Evolutionary conservation across 2,888 invertebrate genomes (phyloP).

Genomic region (Cheilosia vulpina): DNA sequence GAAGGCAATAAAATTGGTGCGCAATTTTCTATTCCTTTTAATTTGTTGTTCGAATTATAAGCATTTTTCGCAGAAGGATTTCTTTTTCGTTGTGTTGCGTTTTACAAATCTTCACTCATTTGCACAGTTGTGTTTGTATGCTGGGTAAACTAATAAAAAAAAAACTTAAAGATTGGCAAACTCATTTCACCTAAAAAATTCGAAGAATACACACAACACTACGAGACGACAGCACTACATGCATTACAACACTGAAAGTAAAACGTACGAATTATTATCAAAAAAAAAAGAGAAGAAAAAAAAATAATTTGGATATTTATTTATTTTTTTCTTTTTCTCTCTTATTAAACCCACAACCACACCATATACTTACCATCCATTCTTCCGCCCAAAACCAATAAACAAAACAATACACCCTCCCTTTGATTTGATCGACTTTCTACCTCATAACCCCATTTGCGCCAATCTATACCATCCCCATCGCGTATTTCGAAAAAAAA

Average conservation of each 20-base stretch:
- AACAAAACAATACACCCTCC: constrained; percentile 26
- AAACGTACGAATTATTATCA: constrained; percentile 59
- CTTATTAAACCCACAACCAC: constrained; percentile 76
- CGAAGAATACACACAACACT: constrained; percentile 40
- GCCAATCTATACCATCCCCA: constrained; percentile 33
- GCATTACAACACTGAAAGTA: constrained; percentile 62
- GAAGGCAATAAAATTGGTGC: constrained; percentile 35
- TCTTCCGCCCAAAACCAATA: constrained; percentile 41
- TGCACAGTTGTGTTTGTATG: constrained; percentile 69
- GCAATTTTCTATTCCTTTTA: constrained; percentile 1
- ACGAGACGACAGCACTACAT: constrained; percentile 46
- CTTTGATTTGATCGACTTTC: constrained; percentile 44
- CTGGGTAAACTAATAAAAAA: constrained; percentile 26
- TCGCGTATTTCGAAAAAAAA: constrained; percentile 20
- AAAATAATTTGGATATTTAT: constrained; percentile 78
- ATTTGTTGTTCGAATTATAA: neutral
- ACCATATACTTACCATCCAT: constrained; percentile 69
- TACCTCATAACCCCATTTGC: constrained; percentile 31
- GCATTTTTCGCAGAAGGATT: constrained; percentile 39
- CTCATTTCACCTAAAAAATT: constrained; percentile 44
- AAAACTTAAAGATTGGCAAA: constrained; percentile 28
- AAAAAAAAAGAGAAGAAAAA: constrained; percentile 63
- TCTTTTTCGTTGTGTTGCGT: constrained; percentile 37
- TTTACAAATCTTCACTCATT: constrained; percentile 45
- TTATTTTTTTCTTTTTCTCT: constrained; percentile 78